A percentile compares a stretch with the other conserved stretches of the same genome.
These are phyloP conservation scores for Ciconia nigra DNA, from an alignment of 2,797 vertebrate genomes.

Conservation along the genomic window DNA sequence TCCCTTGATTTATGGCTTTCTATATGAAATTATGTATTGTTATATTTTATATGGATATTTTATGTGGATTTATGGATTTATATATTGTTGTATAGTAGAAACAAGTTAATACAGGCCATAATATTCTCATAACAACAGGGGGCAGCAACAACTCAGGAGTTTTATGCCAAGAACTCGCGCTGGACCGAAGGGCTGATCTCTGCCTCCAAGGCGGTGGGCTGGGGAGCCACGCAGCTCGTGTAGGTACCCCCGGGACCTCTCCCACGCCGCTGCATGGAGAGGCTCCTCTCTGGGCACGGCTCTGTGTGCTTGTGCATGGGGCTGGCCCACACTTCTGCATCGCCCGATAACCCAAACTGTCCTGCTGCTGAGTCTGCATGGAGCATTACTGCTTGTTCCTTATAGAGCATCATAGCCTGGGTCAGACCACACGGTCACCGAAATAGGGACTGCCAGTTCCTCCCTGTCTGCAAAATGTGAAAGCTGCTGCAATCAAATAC, in stretches of 20 bases:
- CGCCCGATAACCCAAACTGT: not conserved
- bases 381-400: not conserved
- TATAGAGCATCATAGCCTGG: rapidly evolving
- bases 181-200: slow-evolving; percentile 99
- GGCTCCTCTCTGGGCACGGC: not conserved
- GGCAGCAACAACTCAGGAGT: slow-evolving; percentile 91
- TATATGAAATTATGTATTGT: not conserved
- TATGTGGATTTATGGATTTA: not conserved
- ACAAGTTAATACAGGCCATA: not conserved
- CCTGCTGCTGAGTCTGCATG: rapidly evolving
- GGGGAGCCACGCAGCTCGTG: slow-evolving; percentile 97
- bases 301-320: rapidly evolving
- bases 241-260: slow-evolving; percentile 73
- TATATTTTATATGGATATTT: not conserved
- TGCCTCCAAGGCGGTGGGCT: slow-evolving; percentile 96
- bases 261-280: rapidly evolving
- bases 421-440: rapidly evolving
- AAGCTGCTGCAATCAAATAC: not conserved
- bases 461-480: not conserved
- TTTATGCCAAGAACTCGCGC: slow-evolving; percentile 95
- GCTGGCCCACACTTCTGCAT: not conserved
- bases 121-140: slow-evolving; percentile 77
- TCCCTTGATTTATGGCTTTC: not conserved
- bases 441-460: not conserved
- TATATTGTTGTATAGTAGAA: rapidly evolving